Percentiles rank a stretch among this genome's conserved stretches.
Conservation (phyloP, 2,113 vertebrate genomes). For the Pipra filicauda region DNA sequence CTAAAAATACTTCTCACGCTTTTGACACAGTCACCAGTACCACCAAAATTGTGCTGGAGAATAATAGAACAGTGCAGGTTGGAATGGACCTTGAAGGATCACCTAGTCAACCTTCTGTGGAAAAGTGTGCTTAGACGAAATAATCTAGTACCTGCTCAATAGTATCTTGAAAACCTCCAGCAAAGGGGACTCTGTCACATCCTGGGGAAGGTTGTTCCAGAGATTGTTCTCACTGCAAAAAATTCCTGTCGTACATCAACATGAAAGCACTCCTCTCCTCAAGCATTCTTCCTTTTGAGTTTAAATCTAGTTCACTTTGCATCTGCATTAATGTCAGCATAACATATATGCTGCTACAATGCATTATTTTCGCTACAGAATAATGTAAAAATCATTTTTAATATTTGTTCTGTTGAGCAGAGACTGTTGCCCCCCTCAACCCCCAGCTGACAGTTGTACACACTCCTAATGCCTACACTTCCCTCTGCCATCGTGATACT, state of each 20-base stretch:
- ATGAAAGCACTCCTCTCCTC: background rate
- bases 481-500: background rate
- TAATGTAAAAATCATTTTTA: background rate
- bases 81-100: background rate
- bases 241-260: background rate
- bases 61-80: background rate
- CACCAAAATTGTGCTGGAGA: background rate
- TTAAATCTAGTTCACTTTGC: background rate
- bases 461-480: background rate
- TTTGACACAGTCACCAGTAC: background rate
- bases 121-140: background rate
- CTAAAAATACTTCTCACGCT: background rate
- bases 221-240: background rate
- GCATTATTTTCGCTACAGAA: background rate
- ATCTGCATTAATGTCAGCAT: background rate
- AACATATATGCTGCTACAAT: background rate
- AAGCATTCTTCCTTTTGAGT: background rate
- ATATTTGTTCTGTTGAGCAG: background rate
- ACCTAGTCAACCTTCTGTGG: background rate
- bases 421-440: background rate
- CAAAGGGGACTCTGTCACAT: background rate
- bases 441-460: background rate
- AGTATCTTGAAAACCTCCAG: background rate
- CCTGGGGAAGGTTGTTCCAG: background rate
- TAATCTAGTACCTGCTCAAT: background rate